phyloP scores from a whole-genome alignment of 2,113 vertebrate genomes.

The Hiodon alosoides region DNA sequence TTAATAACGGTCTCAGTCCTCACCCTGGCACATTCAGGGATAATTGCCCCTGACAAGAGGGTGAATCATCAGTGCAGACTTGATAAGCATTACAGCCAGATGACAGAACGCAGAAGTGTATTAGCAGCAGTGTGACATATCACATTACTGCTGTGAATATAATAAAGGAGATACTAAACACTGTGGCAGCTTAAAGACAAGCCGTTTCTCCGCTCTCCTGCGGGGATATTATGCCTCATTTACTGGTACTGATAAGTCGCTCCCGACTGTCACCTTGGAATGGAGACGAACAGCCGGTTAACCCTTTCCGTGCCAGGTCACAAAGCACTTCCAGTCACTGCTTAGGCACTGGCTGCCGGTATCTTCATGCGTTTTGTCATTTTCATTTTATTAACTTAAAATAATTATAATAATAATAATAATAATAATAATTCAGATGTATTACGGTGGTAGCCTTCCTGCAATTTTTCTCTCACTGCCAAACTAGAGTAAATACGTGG shows the following conservation, averaged over 20 bases:
- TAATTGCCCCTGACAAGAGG: constrained; percentile 98
- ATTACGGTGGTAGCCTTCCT: background rate
- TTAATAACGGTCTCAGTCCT: constrained; percentile 61
- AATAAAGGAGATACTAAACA: constrained; percentile 94
- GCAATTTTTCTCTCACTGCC: no score
- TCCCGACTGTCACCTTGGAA: constrained; percentile 69
- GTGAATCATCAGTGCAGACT: constrained; percentile 86
- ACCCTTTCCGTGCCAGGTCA: constrained; percentile 29
- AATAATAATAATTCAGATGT: background rate
- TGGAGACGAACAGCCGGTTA: constrained; percentile 37
- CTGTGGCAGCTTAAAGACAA: constrained; percentile 83
- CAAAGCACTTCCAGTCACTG: constrained; percentile 27
- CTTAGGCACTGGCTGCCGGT: constrained; percentile 19
- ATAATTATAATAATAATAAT: background rate
- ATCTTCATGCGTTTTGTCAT: background rate
- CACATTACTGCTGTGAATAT: constrained; percentile 97
- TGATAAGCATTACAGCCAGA: constrained; percentile 99
- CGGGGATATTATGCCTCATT: constrained; percentile 84
- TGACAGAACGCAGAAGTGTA: constrained; percentile 95
- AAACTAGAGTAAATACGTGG: no score
- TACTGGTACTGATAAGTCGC: constrained; percentile 81
- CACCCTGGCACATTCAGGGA: constrained; percentile 79
- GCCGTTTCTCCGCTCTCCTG: constrained; percentile 79
- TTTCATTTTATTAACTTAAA: background rate
- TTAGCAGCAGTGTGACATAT: constrained; percentile 90